phyloP scores from a whole-genome alignment of 2,888 invertebrate genomes.

The Drosophila tripunctata region DNA sequence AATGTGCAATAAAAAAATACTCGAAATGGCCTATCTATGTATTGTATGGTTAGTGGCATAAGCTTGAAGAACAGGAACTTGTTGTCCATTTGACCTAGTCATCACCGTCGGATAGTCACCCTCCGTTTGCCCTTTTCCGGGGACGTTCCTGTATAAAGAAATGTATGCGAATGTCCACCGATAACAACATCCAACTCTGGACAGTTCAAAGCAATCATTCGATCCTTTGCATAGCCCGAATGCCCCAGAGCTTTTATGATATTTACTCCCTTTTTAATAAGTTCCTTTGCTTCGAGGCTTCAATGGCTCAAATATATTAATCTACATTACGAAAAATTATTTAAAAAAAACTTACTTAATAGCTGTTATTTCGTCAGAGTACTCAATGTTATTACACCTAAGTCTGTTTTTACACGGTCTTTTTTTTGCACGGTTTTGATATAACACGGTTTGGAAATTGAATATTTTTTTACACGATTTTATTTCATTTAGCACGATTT shows the following conservation, averaged over 20 bases:
- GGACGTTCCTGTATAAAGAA: constrained; percentile 90
- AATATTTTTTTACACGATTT: no score
- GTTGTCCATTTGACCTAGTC: constrained; percentile 88
- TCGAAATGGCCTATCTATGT: no score
- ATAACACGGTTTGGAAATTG: no score
- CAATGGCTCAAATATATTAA: no score
- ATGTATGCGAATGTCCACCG: constrained; percentile 95
- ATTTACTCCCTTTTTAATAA: constrained; percentile 87
- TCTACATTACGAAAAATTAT: no score
- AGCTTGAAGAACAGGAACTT: constrained; percentile 93
- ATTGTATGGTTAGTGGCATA: no score
- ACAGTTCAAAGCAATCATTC: constrained; percentile 89
- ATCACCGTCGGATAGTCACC: constrained; percentile 92
- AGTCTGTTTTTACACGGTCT: no score
- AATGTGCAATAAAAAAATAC: no score
- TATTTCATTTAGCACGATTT: no score
- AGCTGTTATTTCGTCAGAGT: constrained; percentile 88
- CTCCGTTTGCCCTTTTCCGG: constrained; percentile 53
- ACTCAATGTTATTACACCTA: constrained; percentile 86
- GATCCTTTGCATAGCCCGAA: constrained; percentile 90
- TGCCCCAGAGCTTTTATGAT: constrained; percentile 94
- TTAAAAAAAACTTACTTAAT: no score
- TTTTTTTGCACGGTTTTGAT: no score
- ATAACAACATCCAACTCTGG: constrained; percentile 92
- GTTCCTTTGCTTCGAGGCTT: no score